Evolutionary conservation across 2,888 invertebrate species (phyloP).

Genomic region (Epinotia nisella): DNA sequence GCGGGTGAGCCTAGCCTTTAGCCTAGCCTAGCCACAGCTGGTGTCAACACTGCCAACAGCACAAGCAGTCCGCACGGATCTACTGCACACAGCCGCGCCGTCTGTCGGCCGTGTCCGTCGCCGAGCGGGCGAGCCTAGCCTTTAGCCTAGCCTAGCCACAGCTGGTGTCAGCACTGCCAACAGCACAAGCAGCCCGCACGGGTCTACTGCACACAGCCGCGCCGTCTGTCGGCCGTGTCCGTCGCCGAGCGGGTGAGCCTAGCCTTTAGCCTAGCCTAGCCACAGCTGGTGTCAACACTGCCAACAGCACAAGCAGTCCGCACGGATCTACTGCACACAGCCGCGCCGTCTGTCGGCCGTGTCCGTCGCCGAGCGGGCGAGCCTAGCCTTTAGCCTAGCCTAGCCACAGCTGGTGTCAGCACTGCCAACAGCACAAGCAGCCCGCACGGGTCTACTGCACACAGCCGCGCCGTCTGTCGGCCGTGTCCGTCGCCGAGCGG

Average conservation of each 20-base stretch:
- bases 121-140: conserved; percentile 87
- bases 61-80: conserved; percentile 89
- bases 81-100: conserved; percentile 97
- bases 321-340: conserved; percentile 96
- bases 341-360: conserved; percentile 96
- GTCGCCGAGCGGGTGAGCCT: conserved; percentile 90
- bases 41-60: conserved; percentile 80
- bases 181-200: conserved; percentile 87
- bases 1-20: conserved; percentile 79
- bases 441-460: too few relatives aligned
- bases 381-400: conserved; percentile 18
- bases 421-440: too few relatives aligned
- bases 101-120: conserved; percentile 94
- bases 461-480: too few relatives aligned
- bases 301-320: conserved; percentile 75
- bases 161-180: conserved; percentile 91
- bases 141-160: conserved; percentile 85
- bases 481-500: too few relatives aligned
- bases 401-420: too few relatives aligned
- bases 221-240: conserved; percentile 95
- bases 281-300: too few relatives aligned
- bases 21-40: not conserved
- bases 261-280: conserved; percentile 73
- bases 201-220: conserved; percentile 96
- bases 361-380: conserved; percentile 92